Conservation (phyloP, 2,113 vertebrate species). For the Phylloscopus whistleri region DNA sequence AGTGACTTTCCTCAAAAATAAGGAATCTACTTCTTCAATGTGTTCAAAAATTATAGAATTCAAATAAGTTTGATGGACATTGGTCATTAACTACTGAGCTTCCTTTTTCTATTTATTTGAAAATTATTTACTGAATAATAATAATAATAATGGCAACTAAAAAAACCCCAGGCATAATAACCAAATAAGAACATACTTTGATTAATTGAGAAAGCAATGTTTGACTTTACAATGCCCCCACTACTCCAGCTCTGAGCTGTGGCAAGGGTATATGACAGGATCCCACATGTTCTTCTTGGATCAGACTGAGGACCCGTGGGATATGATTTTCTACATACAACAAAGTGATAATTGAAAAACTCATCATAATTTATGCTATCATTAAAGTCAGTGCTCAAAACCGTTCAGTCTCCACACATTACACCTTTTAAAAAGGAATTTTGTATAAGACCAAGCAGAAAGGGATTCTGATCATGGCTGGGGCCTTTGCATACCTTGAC, state of each 20-base stretch:
- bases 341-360: not conserved
- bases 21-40: not conserved
- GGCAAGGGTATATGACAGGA: not conserved
- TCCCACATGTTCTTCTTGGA: not conserved
- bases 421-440: not conserved
- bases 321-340: not conserved
- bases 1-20: not conserved
- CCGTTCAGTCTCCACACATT: not conserved
- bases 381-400: not conserved
- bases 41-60: not conserved
- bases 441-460: not conserved
- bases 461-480: not conserved
- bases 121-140: not conserved
- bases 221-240: not conserved
- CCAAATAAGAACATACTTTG: not conserved
- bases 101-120: not conserved
- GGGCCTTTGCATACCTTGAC: not conserved
- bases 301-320: not conserved
- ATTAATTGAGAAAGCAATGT: not conserved
- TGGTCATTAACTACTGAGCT: not conserved
- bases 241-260: not conserved
- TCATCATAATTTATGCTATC: not conserved
- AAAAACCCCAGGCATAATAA: too few species aligned
- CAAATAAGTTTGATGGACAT: not conserved
- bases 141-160: not conserved